phyloP scores from a whole-genome alignment of 2,888 invertebrate genomes.

The Hyles lineata region DNA sequence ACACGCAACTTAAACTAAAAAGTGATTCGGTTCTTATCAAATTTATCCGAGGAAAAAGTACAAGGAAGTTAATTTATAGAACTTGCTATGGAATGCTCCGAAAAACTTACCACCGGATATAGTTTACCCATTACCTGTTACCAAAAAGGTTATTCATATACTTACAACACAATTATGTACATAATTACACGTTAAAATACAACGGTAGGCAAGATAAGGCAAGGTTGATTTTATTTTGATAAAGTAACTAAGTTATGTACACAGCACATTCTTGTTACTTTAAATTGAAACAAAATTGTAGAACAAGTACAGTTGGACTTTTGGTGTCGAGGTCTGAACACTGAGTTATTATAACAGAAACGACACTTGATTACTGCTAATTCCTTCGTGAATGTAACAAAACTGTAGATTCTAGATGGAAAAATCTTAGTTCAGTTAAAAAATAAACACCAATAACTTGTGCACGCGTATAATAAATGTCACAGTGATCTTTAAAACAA shows the following conservation, averaged over 20 bases:
- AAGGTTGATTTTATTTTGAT: conserved; percentile 22
- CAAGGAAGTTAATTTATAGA: neutral
- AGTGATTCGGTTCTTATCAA: neutral
- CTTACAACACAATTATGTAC: conserved; percentile 27
- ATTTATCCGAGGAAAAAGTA: neutral
- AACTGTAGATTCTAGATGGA: neutral
- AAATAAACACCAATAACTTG: conserved; percentile 46
- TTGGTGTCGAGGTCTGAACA: conserved; percentile 9
- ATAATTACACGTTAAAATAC: conserved; percentile 29
- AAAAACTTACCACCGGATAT: conserved; percentile 28
- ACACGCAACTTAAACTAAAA: neutral
- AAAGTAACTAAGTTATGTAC: neutral
- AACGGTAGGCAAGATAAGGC: conserved; percentile 16
- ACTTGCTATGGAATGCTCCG: conserved; percentile 12
- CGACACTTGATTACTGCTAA: neutral
- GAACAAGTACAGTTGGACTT: conserved; percentile 1
- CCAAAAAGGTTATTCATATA: conserved; percentile 23
- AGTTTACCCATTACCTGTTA: conserved; percentile 18
- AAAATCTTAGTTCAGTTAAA: conserved; percentile 39
- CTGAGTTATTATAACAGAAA: neutral
- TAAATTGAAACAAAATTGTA: conserved; percentile 2
- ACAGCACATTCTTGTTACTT: neutral
- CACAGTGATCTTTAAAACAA: conserved; percentile 76
- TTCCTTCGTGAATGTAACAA: neutral
- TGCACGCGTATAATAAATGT: conserved; percentile 67